Evolutionary conservation across 2,797 vertebrate genomes (phyloP), one percentile per base, ranked within the genome.

Genomic region (Acanthurus leucopareius): DNA sequence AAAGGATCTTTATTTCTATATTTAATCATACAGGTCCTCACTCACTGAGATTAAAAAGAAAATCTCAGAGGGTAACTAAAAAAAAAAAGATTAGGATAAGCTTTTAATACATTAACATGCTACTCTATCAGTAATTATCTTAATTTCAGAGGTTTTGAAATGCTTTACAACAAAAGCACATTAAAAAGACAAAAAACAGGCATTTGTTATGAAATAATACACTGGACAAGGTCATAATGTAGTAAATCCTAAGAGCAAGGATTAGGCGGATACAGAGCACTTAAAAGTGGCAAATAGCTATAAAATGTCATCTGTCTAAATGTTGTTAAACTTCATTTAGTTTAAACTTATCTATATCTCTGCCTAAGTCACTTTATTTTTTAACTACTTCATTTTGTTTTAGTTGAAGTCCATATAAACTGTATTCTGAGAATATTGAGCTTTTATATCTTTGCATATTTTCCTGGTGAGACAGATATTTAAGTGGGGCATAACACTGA

Each of bases 1-100:
- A 20, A 66, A 73, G 63, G 42, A 77, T 73, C 32, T 52, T 69
- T 59, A 71, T 77, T 91, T 77, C 84, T 93, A 85, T 86, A 88
- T 89, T 88, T 87, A 88, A 32, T 32, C 28, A 32, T 32, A 32
- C 28, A 32, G 28, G 28, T 32, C 28, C 5, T 32, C 28, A 32
- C 28, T 32, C 28, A 15, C 15, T 15, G 44, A 48, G 47, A 49
- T 1, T 5, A 49, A 48, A 48, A 22, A 60, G 42, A 11, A 9
- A 40, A 51, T 63, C 10, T 1, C 35, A 35, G 35, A 25, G 42
- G 32, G 11, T 3, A 10, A 20, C 7, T 20, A 57, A 44, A 22
- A 22, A 1, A 1, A 51, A 2, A 32, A 32, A 32, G 28, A 5
- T 32, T 32, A 32, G 28, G 28, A 32, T 3, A 11, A 60, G 16